Evolutionary conservation across 2,797 vertebrate species (phyloP), one percentile per base, ranked within the genome.

Genomic region (Anomalospiza imberbis): DNA sequence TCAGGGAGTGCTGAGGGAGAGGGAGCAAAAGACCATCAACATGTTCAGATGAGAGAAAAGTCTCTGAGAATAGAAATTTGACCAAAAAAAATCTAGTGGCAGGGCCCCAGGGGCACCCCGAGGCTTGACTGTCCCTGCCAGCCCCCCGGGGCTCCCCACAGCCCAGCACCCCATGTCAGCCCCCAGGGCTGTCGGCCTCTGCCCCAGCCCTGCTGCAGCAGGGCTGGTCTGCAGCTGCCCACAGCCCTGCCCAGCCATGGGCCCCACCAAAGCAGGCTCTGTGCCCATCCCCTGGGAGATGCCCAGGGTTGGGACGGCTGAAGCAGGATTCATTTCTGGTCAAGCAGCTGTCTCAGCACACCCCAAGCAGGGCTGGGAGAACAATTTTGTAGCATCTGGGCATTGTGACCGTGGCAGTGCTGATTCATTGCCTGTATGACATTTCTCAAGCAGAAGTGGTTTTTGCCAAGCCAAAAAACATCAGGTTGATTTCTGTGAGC

Each of bases 81-180:
- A 50, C 18, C 15, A 57, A 73, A 62, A 40, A 40, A 78, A 51
- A 18, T 12, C 25, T 31, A 14, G 15, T 66, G 40, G 19, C 31
- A 47, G 36, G 21, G 21, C 6, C 36, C 9, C 2, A 1, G 19
- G 8, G 36, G 2, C 20, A 85, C 17, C 17, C 15, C 29, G 1
- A 4, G 12, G 10, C 21, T 55, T 45, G 28, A 55, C 17, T 47
- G 11, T 25, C 5, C n/a, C 22, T 55, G 76, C 17, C 51, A 66
- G 28, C 9, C 9, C 31, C 8, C 2, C 0, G 17, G 7, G 25
- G 8, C 20, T 85, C 22, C 22, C 45, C 61, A 26, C 1, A 6
- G 28, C 21, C 25, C 42, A 17, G 17, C 3, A 8, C 4, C 17
- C 28, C 44, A 8, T 0, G 0, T 38, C 58, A 71, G 26, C 19